Evolutionary conservation across 1,140 invertebrate genomes (phyloP).

Genomic region (Nasonia giraulti): DNA sequence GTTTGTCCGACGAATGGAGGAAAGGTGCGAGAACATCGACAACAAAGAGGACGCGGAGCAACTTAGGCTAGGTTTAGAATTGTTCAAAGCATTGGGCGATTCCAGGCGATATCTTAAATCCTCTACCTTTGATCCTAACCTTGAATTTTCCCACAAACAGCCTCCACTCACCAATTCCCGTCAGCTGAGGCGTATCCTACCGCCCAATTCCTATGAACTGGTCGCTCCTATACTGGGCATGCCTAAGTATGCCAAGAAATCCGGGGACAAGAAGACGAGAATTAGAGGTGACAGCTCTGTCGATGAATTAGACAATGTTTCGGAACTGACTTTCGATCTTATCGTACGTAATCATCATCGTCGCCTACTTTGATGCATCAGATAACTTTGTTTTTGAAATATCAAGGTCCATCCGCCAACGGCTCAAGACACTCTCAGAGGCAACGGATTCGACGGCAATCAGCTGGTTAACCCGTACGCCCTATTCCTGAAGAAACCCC

Average conservation of each 20-base stretch:
- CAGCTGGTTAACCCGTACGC: slow-evolving; percentile 62
- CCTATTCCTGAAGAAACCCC: slow-evolving; percentile 63
- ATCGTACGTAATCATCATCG: background rate
- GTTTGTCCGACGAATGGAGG: slow-evolving; percentile 56
- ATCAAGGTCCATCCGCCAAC: slow-evolving; percentile 64
- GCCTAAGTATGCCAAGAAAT: slow-evolving; percentile 43
- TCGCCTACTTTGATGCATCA: background rate
- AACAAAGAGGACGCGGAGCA: slow-evolving; percentile 12
- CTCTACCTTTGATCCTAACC: slow-evolving; percentile 55
- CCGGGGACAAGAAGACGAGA: background rate
- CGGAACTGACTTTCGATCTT: slow-evolving; percentile 46
- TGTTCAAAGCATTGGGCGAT: slow-evolving; percentile 63
- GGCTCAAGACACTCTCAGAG: slow-evolving; percentile 34
- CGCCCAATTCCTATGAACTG: slow-evolving; percentile 60
- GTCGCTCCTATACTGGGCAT: slow-evolving; percentile 63
- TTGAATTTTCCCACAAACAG: slow-evolving; percentile 61
- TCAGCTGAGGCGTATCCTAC: slow-evolving; percentile 60
- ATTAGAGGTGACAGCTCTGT: slow-evolving; percentile 1
- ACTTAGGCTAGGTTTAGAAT: slow-evolving; percentile 55
- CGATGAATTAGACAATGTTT: background rate
- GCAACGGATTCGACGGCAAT: slow-evolving; percentile 17
- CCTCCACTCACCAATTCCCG: slow-evolving; percentile 56
- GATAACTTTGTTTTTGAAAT: background rate
- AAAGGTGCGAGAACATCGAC: slow-evolving; percentile 31
- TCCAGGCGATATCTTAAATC: slow-evolving; percentile 63